Evolutionary conservation across 1,140 invertebrate species (phyloP).

Genomic region (Euwallacea fornicatus): DNA sequence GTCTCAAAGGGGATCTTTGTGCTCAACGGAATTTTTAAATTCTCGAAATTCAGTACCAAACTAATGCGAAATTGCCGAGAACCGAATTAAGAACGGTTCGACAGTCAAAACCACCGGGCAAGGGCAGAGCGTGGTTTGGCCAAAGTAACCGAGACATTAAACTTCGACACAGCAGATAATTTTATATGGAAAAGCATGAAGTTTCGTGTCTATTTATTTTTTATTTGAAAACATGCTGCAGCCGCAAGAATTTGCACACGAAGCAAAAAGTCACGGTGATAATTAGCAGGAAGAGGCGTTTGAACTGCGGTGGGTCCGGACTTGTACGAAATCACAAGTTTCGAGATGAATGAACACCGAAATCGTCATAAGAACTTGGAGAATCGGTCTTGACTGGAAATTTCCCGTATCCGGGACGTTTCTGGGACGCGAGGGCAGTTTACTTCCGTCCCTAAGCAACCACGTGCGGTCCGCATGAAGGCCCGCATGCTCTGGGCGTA

Average conservation of each 20-base stretch:
- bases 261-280: not conserved
- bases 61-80: no score
- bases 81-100: not conserved
- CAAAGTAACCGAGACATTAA: not conserved
- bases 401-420: not conserved
- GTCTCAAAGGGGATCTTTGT: no score
- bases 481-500: not conserved
- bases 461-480: not conserved
- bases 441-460: not conserved
- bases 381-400: not conserved
- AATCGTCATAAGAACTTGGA: not conserved
- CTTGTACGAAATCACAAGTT: not conserved
- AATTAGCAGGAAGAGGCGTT: conserved; percentile 7
- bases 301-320: not conserved
- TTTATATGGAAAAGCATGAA: not conserved
- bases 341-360: not conserved
- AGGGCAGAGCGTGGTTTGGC: not conserved
- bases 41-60: no score
- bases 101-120: not conserved
- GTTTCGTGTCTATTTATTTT: no score
- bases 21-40: no score
- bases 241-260: not conserved
- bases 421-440: no score
- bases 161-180: not conserved
- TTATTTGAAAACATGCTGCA: not conserved